Evolutionary conservation across 2,888 invertebrate species (phyloP).

Genomic region (Rhagonycha fulva): DNA sequence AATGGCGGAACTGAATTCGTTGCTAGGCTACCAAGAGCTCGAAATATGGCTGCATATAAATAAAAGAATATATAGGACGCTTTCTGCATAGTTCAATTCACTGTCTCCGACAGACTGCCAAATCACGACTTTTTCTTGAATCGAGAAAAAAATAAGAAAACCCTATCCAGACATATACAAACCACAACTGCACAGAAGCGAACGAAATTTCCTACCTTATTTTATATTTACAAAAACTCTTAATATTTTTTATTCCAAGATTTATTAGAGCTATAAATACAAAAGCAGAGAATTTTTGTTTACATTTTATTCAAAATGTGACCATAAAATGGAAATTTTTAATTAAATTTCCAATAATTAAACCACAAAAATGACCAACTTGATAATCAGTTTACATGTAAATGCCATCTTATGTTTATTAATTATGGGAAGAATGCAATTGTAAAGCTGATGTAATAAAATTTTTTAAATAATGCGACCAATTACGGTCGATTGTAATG

Average conservation of each 20-base stretch:
- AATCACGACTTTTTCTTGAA: conserved; percentile 1
- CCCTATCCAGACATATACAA: not conserved
- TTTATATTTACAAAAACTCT: not conserved
- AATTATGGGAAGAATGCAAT: not conserved
- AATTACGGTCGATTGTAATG: conserved; percentile 16
- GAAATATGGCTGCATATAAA: conserved; percentile 53
- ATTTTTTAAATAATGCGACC: conserved; percentile 17
- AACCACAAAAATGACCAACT: not conserved
- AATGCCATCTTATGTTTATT: not conserved
- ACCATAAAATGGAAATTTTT: not conserved
- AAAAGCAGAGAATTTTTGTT: not conserved
- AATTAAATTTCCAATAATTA: not conserved
- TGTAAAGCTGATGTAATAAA: not conserved
- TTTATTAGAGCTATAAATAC: not conserved
- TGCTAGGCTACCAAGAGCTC: conserved; percentile 46
- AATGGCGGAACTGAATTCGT: conserved; percentile 50
- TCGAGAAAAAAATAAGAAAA: not conserved
- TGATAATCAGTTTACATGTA: not conserved
- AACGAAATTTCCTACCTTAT: not conserved
- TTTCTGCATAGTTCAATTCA: conserved; percentile 46
- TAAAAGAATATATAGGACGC: conserved; percentile 45
- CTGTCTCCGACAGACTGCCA: conserved; percentile 35
- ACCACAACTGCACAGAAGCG: not conserved
- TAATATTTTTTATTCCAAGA: not conserved
- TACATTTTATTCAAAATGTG: not conserved